Base-by-base conservation (phyloP, 2,888 invertebrate genomes). In the Chymomyza caudatula region DNA sequence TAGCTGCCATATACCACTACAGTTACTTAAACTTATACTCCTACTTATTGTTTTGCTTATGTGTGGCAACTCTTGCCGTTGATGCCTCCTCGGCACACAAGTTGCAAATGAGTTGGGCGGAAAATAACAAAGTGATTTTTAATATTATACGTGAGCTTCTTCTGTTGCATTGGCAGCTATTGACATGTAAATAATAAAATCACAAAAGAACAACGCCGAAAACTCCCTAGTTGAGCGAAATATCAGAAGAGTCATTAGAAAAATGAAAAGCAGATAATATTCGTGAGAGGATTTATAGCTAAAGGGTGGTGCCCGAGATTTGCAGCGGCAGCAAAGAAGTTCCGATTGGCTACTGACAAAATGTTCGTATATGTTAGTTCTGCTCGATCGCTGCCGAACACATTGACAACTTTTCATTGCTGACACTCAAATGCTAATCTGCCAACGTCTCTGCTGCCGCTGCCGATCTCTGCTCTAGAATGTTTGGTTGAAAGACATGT, bases 41-140 rank as follows among this genome's bases (percentile, higher is more conserved):
- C 44, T 44, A 2, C 51, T 20, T 20, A 22, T 13, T 2, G 1
- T 20, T 6, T 17, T 37, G 19, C 11, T 11, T 19, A 23, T 53
- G 13, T 43, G 43, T 29, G 11, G 22, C 5, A 11, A 52, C 25
- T 15, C 2, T 11, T 23, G 6, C 53, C 25, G n/a, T 29, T 43
- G 43, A 43, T 11, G 47, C 47, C 5, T 15, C 47, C 5, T 15
- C 51, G 52, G 59, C 25, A 67, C 59, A 66, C 25, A 65, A 66
- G 25, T 67, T 60, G 67, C 60, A 67, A 67, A 67, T 67, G 67
- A 57, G 67, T 67, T 42, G 58, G 25, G 42, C 17, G 20, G 4
- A 11, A 53, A n/a, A n/a, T 53, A 13, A 15, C 53, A 53, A 20
- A 51, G 20, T 53, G 53, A 53, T 68, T 69, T 44, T 69, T 42